A percentile compares a stretch with the other conserved stretches of the same genome.
These are phyloP conservation scores for Volucella inanis DNA, from an alignment of 2,888 invertebrate genomes.

Conservation along the genomic window DNA sequence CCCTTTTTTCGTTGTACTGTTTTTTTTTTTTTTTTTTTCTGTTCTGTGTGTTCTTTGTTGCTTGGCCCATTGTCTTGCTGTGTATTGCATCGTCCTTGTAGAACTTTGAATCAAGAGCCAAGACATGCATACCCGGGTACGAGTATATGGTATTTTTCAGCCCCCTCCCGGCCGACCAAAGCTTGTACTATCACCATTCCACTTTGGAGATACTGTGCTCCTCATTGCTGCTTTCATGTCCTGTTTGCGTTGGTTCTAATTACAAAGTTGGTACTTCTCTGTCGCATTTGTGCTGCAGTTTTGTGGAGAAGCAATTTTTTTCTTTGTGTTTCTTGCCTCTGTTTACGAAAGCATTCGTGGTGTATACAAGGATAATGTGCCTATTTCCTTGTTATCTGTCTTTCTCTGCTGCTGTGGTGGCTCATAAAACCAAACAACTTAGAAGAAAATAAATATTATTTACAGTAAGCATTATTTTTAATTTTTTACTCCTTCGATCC, in stretches of 20 bases:
- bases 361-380: constrained; percentile 67
- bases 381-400: constrained; percentile 71
- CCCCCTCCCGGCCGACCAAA: neutral
- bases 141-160: constrained; percentile 35
- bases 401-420: constrained; percentile 13
- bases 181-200: constrained; percentile 12
- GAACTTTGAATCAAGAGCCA: constrained; percentile 71
- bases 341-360: constrained; percentile 2
- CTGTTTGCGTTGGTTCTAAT: constrained; percentile 74
- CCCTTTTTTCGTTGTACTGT: neutral
- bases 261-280: constrained; percentile 71
- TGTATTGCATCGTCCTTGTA: constrained; percentile 73
- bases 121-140: constrained; percentile 64
- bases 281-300: constrained; percentile 72
- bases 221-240: constrained; percentile 57
- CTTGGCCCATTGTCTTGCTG: constrained; percentile 66
- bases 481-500: constrained; percentile 66
- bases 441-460: constrained; percentile 67
- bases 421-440: constrained; percentile 14
- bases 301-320: constrained; percentile 24
- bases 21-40: constrained; percentile 37
- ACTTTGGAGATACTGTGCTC: constrained; percentile 26
- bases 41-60: constrained; percentile 2
- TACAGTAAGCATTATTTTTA: constrained; percentile 67
- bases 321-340: constrained; percentile 9